These are phyloP conservation scores for Athalia circularis DNA, from an alignment of 2,888 invertebrate species.

Conservation along the genomic window DNA sequence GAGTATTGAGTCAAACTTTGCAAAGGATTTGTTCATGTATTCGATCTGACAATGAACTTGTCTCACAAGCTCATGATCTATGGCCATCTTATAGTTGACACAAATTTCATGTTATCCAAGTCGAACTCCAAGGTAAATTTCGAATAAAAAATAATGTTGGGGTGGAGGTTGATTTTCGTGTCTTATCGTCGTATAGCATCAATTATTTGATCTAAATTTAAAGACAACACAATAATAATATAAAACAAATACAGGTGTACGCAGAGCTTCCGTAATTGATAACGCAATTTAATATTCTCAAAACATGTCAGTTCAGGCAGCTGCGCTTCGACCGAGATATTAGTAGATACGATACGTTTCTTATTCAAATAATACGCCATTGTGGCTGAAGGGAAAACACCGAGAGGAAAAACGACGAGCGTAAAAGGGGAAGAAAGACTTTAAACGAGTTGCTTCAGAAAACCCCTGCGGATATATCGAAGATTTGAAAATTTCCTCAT, in stretches of 20 bases:
- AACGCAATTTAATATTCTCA: slow-evolving; percentile 41
- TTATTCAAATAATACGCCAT: slow-evolving; percentile 35
- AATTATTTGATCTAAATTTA: slow-evolving; percentile 5
- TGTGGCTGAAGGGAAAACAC: slow-evolving; percentile 31
- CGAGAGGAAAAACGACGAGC: slow-evolving; percentile 11
- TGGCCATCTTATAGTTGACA: neutral
- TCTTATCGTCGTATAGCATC: slow-evolving; percentile 17
- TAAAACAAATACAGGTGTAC: slow-evolving; percentile 29
- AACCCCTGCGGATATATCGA: slow-evolving; percentile 25
- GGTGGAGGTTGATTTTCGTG: neutral
- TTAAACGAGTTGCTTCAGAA: slow-evolving; percentile 10
- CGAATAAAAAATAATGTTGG: too few species aligned
- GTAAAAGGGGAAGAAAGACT: neutral
- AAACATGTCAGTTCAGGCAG: slow-evolving; percentile 38
- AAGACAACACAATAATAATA: slow-evolving; percentile 36
- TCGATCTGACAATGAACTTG: too few species aligned
- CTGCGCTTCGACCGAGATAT: slow-evolving; percentile 35
- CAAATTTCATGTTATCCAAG: neutral
- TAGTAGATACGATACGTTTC: slow-evolving; percentile 35
- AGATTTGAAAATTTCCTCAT: slow-evolving; percentile 9
- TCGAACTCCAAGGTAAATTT: neutral
- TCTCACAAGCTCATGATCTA: neutral
- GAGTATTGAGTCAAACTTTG: too few species aligned
- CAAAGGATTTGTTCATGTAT: too few species aligned
- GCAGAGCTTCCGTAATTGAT: slow-evolving; percentile 25